Evolutionary conservation across 2,797 vertebrate species (phyloP), one percentile per base, ranked within the genome.

Genomic region (Harpagifer antarcticus): DNA sequence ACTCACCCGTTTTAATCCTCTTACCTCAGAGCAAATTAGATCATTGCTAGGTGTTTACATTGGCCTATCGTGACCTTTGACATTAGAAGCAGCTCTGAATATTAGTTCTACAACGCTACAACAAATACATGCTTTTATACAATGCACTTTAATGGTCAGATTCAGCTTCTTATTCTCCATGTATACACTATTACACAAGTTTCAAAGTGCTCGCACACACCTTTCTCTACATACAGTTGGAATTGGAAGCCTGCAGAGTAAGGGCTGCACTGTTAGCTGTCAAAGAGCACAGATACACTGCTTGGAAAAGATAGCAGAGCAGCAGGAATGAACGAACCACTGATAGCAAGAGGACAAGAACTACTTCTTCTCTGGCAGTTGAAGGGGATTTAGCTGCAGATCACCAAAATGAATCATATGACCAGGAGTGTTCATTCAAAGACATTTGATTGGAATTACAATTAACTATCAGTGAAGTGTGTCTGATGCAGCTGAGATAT

Each of bases 191-290:
- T 76, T 69, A 19, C 50, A 69, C 72, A 68, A 67, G 48, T 43
- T 75, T 49, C 57, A 74, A 71, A 75, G 68, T n/a, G 44, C 56
- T 84, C 78, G 77, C 76, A 57, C 45, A 70, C 75, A 79, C 59
- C 61, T 76, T 65, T 61, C 59, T 79, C 83, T 71, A 60, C 53
- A 67, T 58, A 55, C 63, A 84, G 45, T 64, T 48, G 37, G 40
- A 78, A 37, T 47, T 89, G 88, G 82, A 81, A 78, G 68, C 20
- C 47, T 47, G 70, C 33, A 37, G 64, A 76, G 85, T 81, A 89
- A 81, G 78, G 52, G 58, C 71, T 69, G 70, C 73, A 19, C 58
- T 72, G 81, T 78, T 81, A 59, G 68, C 78, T 86, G 85, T 81
- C 76, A 84, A 55, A 83, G 43, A 82, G 68, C 66, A 55, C 68